Percentiles rank a stretch among this genome's conserved stretches.
Evolutionary conservation across 1,140 invertebrate species (phyloP).

Genomic region (Pemphigus obesinymphae): DNA sequence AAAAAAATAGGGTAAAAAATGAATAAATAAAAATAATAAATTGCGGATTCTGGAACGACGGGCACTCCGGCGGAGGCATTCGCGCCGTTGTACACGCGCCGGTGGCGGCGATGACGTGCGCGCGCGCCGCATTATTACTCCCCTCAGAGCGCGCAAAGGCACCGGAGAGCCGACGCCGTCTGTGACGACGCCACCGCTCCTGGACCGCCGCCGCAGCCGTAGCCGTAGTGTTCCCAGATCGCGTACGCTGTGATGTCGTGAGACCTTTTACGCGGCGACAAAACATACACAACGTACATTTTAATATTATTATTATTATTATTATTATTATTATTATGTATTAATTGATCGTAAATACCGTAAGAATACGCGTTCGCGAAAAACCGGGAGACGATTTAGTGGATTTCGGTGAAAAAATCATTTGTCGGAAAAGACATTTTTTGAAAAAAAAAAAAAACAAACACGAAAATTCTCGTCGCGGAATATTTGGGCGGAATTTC

Average conservation of each 20-base stretch:
- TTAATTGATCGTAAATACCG: no score
- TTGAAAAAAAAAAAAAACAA: no score
- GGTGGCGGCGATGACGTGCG: neutral
- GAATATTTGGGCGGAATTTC: no score
- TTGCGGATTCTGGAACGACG: neutral
- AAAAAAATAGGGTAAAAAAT: constrained; percentile 5
- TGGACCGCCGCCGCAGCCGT: neutral
- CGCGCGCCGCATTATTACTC: constrained; percentile 1
- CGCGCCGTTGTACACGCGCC: neutral
- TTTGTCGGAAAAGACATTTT: no score
- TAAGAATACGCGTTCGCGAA: no score
- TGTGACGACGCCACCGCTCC: neutral
- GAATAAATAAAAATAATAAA: neutral
- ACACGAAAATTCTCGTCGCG: no score
- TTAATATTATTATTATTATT: no score
- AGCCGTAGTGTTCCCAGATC: constrained; percentile 37
- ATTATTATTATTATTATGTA: no score
- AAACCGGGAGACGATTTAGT: no score
- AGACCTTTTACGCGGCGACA: neutral
- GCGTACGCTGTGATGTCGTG: constrained; percentile 13
- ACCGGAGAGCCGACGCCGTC: neutral
- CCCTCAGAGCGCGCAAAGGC: constrained; percentile 21
- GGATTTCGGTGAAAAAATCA: no score
- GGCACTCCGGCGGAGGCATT: neutral
- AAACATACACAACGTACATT: no score